A percentile compares a stretch with the other conserved stretches of the same genome.
Evolutionary conservation across 2,797 vertebrate species (phyloP).

Genomic region (Cyclura pinguis): DNA sequence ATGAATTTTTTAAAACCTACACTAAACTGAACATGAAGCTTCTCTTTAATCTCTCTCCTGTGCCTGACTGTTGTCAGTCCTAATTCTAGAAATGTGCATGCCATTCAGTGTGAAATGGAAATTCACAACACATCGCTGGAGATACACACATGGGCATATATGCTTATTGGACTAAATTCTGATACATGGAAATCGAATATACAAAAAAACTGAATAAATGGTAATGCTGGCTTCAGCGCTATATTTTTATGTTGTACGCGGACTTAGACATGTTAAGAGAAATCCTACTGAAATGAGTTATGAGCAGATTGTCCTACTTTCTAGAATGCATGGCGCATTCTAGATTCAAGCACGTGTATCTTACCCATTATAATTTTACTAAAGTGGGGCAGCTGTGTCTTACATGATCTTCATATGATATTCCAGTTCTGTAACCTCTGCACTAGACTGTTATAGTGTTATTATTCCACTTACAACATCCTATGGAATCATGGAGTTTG

Average conservation of each 20-base stretch:
- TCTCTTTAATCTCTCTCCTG: background rate
- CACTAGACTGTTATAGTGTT: too few species aligned
- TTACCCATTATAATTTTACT: background rate
- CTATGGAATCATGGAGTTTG: too few species aligned
- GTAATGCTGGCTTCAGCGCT: too few species aligned
- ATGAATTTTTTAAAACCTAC: background rate
- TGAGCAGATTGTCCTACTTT: too few species aligned
- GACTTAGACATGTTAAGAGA: too few species aligned
- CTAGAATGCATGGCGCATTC: too few species aligned
- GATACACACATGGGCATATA: background rate
- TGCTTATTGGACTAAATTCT: constrained; percentile 3
- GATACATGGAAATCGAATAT: background rate
- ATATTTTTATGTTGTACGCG: too few species aligned
- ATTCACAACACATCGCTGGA: background rate
- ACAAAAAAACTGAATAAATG: constrained; percentile 3
- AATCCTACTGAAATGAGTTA: too few species aligned
- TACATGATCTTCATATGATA: constrained; percentile 34
- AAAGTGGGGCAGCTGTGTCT: constrained; percentile 15
- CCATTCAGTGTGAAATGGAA: background rate
- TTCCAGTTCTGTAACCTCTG: background rate
- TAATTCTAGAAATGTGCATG: background rate
- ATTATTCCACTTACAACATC: too few species aligned
- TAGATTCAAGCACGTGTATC: background rate
- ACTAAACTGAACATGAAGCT: constrained; percentile 26
- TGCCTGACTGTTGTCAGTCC: background rate